Base-by-base conservation (phyloP, 2,888 invertebrate species). In the Ischnura elegans region DNA sequence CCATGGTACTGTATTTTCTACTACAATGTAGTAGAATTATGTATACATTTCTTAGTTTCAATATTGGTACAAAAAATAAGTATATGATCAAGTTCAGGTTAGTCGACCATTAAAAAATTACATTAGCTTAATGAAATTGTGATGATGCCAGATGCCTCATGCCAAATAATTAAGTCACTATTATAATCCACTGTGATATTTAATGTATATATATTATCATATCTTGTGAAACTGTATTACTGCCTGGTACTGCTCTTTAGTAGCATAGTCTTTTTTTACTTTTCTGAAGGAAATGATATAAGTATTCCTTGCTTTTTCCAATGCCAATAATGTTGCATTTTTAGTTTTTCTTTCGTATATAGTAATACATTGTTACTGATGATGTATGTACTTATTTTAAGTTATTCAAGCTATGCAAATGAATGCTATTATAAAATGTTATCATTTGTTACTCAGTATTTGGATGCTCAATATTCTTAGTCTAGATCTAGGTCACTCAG, bases 181-280 rank as follows among this genome's bases (percentile, higher is more conserved):
- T 61, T 61, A n/a, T 90, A 61, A 90, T 47, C 61, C 25, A 90
- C 90, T 90, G 90, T 90, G 90, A 90, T 90, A 90, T 66, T 90
- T 66, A 36, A 25, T 90, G 55, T 90, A 61, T 43, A 43, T 13
- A 61, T 61, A 61, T 90, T 86, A 42, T 86, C 46, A 86, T 86
- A 45, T 46, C 25, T 45, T 46, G 46, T 46, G n/a, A 45, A 86
- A n/a, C 2, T 43, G 8, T 86, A 6, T 45, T 42, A 2, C n/a
- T n/a, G 6, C 25, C 76, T 76, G 36, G 76, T 29, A 36, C n/a
- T n/a, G n/a, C n/a, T n/a, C n/a, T n/a, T 36, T 76, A 76, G 76
- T 16, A 36, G 36, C 61, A 61, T 6, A 36, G 36, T 76, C 29
- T n/a, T 76, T 76, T 76, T 10, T 76, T 76, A 25, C n/a, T 25